phyloP scores from a whole-genome alignment of 2,113 vertebrate genomes.

The Dermatemys mawii region DNA sequence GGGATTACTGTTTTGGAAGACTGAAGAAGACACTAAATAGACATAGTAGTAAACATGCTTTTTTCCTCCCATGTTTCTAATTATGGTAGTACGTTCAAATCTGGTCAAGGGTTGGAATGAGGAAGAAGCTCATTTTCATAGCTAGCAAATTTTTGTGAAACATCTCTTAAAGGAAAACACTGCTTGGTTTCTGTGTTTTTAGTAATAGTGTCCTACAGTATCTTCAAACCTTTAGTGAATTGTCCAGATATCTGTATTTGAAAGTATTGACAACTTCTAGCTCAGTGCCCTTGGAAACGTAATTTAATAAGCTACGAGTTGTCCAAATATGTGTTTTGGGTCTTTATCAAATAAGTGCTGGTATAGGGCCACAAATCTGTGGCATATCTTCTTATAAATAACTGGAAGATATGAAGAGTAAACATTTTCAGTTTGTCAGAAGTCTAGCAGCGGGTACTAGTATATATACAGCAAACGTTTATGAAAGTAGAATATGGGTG shows the following conservation, averaged over 20 bases:
- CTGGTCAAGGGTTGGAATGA: not conserved
- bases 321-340: not conserved
- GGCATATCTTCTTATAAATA: not conserved
- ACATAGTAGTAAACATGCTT: rapidly evolving
- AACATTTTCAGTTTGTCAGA: not conserved
- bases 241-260: not conserved
- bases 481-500: not conserved
- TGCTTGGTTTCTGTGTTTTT: not conserved
- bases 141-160: not conserved
- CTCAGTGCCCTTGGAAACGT: not conserved
- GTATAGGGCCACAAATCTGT: not conserved
- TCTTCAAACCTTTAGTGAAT: not conserved
- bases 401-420: not conserved
- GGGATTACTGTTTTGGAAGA: not conserved
- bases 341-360: not conserved
- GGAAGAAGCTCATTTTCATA: not conserved
- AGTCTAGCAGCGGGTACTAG: not conserved
- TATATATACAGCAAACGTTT: not conserved
- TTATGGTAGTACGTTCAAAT: not conserved
- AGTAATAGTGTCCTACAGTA: not conserved
- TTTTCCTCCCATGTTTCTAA: not conserved
- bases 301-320: not conserved
- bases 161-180: not conserved
- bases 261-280: not conserved
- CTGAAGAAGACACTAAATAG: not conserved